Evolutionary conservation across 2,888 invertebrate genomes (phyloP).

Genomic region (Sipunculus nudus): DNA sequence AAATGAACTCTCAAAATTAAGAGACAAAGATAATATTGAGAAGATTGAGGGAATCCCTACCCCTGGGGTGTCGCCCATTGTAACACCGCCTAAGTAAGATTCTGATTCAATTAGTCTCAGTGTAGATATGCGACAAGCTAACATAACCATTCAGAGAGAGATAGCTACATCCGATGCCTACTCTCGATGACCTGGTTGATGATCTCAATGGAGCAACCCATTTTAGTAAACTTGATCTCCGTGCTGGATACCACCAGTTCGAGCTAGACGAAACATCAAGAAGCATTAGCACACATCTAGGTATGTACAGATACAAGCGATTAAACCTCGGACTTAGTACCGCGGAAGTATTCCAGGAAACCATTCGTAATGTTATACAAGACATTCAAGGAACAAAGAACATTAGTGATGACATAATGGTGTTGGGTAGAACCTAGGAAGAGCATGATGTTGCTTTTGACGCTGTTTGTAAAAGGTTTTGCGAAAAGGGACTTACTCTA

Average conservation of each 20-base stretch:
- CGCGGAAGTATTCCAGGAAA: constrained; percentile 18
- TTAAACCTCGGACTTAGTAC: constrained; percentile 25
- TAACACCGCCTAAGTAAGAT: constrained; percentile 43
- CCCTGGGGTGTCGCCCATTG: constrained; percentile 49
- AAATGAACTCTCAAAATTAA: background rate
- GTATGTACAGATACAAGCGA: constrained; percentile 29
- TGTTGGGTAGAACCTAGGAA: constrained; percentile 8
- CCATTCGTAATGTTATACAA: constrained; percentile 7
- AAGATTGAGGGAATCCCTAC: no score
- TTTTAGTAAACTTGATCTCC: no score
- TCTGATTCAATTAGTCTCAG: constrained; percentile 42
- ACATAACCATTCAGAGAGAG: constrained; percentile 37
- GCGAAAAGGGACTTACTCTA: no score
- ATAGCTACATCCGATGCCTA: constrained; percentile 40
- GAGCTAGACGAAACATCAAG: constrained; percentile 28
- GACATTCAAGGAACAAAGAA: constrained; percentile 12
- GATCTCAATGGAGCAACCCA: constrained; percentile 41
- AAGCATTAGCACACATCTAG: constrained; percentile 34
- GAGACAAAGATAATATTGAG: constrained; percentile 6
- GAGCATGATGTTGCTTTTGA: no score
- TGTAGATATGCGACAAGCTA: constrained; percentile 39
- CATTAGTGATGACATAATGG: constrained; percentile 22
- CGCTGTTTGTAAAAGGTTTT: no score
- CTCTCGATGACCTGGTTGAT: constrained; percentile 37
- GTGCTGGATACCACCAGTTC: constrained; percentile 37